Evolutionary conservation across 2,797 vertebrate species (phyloP), one percentile per base, ranked within the genome.

Genomic region (Cyclura pinguis): DNA sequence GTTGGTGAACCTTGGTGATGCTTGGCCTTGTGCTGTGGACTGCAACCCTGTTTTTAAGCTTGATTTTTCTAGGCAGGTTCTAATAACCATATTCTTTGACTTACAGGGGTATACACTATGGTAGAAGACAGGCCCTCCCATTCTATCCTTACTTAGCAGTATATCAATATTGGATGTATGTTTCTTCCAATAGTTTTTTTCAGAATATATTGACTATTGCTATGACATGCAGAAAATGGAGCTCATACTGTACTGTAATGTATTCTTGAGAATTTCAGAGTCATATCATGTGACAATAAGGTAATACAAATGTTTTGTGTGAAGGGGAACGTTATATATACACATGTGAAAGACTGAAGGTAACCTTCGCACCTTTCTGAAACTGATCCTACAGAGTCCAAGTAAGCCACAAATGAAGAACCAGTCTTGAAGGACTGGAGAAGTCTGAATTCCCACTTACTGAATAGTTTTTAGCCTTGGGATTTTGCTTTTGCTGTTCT

Each of bases 381-480:
- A 78, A 29, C 3, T 6, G 50, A 69, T 12, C 35, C 82, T 69
- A 27, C 55, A 27, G 18, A 76, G 59, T 20, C n/a, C 74, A 47
- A 73, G 24, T 50, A 42, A 76, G 20, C 35, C 73, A 91, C 47
- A 91, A 62, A 57, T 78, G 32, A 72, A 6, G 35, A 78, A 77
- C 32, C 73, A 88, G 87, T 80, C 18, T 22, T 77, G 32, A 64
- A 84, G 32, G 27, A 81, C 24, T 67, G 76, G 29, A 77, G 22
- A 88, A 78, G 69, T 38, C 67, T 74, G 84, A 90, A 81, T 81
- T 47, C 38, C 38, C 86, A 29, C 22, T 86, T 0, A 64, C 42
- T 80, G 76, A 16, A 83, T 86, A 82, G 38, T 74, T 89, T 82
- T 89, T 77, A 87, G 80, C 73, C 67, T 76, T 89, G 91, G 73